phyloP scores from a whole-genome alignment of 2,888 invertebrate genomes.

The Dromius quadrimaculatus region DNA sequence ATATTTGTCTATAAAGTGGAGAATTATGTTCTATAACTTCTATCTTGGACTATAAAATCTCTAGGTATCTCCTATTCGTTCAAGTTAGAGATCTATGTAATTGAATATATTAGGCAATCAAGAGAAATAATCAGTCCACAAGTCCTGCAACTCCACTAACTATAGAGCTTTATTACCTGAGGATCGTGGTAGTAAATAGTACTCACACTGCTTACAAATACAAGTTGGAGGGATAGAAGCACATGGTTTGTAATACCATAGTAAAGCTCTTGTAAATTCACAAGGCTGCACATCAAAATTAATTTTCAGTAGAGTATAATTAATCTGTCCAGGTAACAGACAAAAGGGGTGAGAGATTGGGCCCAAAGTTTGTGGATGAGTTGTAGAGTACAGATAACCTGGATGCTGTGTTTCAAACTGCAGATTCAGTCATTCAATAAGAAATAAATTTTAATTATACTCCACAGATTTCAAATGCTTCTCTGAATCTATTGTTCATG shows the following conservation, averaged over 20 bases:
- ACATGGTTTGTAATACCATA: not conserved
- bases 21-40: too few species aligned
- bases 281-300: slow-evolving; percentile 39
- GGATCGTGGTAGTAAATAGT: too few species aligned
- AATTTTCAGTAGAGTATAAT: slow-evolving; percentile 40
- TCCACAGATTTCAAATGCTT: too few species aligned
- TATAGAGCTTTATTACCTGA: not conserved
- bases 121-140: slow-evolving; percentile 14
- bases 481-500: too few species aligned
- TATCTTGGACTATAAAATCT: too few species aligned
- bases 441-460: too few species aligned
- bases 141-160: not conserved
- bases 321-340: slow-evolving; percentile 38
- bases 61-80: too few species aligned
- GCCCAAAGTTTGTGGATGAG: not conserved
- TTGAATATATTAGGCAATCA: not conserved
- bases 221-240: not conserved
- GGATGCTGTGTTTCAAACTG: not conserved
- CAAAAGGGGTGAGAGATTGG: not conserved
- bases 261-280: not conserved
- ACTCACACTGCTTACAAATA: not conserved
- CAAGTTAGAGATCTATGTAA: too few species aligned
- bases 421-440: not conserved
- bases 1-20: too few species aligned
- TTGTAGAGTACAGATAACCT: not conserved